Base-by-base conservation (phyloP, 1,140 invertebrate genomes). In the Leptinotarsa defecta region DNA sequence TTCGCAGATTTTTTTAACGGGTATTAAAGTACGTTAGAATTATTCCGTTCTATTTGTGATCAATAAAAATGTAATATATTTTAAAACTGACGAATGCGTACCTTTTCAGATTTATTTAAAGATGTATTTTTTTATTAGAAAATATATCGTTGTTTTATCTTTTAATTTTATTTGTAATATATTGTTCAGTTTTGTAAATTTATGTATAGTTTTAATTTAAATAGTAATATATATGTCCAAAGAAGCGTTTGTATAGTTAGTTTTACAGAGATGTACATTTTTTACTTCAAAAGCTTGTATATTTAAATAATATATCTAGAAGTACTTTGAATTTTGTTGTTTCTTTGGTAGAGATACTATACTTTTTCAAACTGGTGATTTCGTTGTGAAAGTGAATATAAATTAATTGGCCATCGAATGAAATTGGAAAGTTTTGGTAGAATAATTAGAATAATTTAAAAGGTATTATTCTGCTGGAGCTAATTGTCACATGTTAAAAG, bases 21-120 rank as follows among this genome's bases (percentile, higher is more conserved):
- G 81, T 83, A 83, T 83, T 83, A 83, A 82, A 80, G 68, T 82
- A 79, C 77, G 76, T 78, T 81, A 82, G 77, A 81, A 81, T 83
- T 84, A 83, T 84, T 84, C 83, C 83, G 83, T 84, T 84, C 83
- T 79, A 74, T 77, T 78, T 84, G 83, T 84, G 83, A 84, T 84
- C 78, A 75, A 76, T 67, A 68, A 76, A 79, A 72, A 74, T 82
- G 81, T 82, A 81, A 72, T 72, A 73, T 79, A 76, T 73, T 80
- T 80, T 78, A 68, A 78, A 80, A 81, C 70, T 76, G 77, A 78
- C 70, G 73, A 79, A 77, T 61, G 62, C 78, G 81, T 82, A 82
- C 81, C 81, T 82, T 82, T 71, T 79, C 77, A 77, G 75, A 73
- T 74, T 76, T 76, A 67, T 77, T 71, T 49, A 64, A 77, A 71